A percentile compares a stretch with the other conserved stretches of the same genome.
These are phyloP conservation scores for Irena cyanogastra DNA, from an alignment of 2,113 vertebrate species.

Conservation along the genomic window DNA sequence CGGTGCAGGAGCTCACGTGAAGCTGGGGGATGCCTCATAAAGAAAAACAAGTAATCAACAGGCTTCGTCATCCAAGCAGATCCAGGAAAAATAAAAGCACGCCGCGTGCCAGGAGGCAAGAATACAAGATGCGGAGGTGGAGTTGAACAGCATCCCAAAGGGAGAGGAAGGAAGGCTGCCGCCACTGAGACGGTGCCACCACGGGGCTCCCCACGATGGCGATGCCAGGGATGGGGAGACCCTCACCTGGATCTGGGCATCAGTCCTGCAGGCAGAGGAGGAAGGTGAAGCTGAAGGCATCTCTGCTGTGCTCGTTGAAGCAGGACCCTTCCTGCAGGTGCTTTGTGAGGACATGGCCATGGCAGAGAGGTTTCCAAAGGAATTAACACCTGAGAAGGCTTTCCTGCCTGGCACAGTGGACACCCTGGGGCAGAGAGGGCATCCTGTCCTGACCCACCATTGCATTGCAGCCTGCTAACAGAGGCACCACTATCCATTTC, in stretches of 20 bases:
- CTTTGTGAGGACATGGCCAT: rapidly evolving
- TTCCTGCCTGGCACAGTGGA: not conserved
- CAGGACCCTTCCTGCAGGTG: not conserved
- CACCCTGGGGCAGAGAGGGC: not conserved
- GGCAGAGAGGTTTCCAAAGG: not conserved
- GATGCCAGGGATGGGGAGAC: not conserved
- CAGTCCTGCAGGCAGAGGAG: rapidly evolving
- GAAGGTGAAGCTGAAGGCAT: not conserved
- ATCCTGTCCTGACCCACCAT: not conserved
- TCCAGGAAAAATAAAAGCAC: constrained; percentile 62
- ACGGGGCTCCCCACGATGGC: not conserved
- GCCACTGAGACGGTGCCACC: not conserved
- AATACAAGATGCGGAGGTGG: constrained; percentile 63
- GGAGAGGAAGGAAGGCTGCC: constrained; percentile 39
- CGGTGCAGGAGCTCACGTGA: not conserved
- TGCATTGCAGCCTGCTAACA: not conserved
- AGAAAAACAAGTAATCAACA: constrained; percentile 54
- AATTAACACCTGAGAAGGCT: not conserved
- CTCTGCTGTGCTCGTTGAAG: not conserved
- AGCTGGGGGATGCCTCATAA: constrained; percentile 28
- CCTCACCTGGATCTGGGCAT: not conserved
- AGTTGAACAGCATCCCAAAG: constrained; percentile 61
- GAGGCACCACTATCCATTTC: not conserved
- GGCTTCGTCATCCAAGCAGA: constrained; percentile 46
- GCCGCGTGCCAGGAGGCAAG: constrained; percentile 52